phyloP scores from a whole-genome alignment of 2,888 invertebrate genomes.

The Cosmia trapezina region DNA sequence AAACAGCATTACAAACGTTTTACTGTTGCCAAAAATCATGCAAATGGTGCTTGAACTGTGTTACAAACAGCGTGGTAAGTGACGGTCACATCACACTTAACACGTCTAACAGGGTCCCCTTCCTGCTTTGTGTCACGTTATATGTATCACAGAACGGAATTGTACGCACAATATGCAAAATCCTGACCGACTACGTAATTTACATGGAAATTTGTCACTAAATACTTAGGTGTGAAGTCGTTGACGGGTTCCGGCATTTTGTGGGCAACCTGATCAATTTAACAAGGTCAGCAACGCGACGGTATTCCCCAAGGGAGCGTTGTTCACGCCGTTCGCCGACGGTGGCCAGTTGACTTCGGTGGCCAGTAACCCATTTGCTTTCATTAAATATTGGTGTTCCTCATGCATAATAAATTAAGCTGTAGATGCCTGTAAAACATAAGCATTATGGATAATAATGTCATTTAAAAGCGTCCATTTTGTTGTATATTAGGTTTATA shows the following conservation, averaged over 20 bases:
- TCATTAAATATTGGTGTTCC: conserved; percentile 50
- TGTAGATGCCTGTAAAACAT: conserved; percentile 8
- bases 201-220: conserved; percentile 63
- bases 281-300: conserved; percentile 56
- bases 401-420: conserved; percentile 35
- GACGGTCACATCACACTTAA: conserved; percentile 16
- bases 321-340: conserved; percentile 42
- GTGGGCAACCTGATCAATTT: conserved; percentile 59
- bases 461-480: conserved; percentile 1
- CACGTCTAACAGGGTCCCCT: conserved; percentile 21
- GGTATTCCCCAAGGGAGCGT: conserved; percentile 50
- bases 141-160: conserved; percentile 30
- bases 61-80: conserved; percentile 13
- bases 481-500: conserved; percentile 9
- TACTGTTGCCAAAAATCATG: conserved; percentile 15
- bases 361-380: conserved; percentile 48
- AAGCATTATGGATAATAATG: conserved; percentile 9
- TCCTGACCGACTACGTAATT: conserved; percentile 45
- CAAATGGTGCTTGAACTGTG: conserved; percentile 15
- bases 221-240: conserved; percentile 55
- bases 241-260: conserved; percentile 52
- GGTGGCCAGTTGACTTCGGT: conserved; percentile 40
- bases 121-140: conserved; percentile 27
- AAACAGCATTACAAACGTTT: conserved; percentile 16
- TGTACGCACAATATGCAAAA: conserved; percentile 46